Base-by-base conservation (phyloP, 2,888 invertebrate species). In the Megamerina dolium region DNA sequence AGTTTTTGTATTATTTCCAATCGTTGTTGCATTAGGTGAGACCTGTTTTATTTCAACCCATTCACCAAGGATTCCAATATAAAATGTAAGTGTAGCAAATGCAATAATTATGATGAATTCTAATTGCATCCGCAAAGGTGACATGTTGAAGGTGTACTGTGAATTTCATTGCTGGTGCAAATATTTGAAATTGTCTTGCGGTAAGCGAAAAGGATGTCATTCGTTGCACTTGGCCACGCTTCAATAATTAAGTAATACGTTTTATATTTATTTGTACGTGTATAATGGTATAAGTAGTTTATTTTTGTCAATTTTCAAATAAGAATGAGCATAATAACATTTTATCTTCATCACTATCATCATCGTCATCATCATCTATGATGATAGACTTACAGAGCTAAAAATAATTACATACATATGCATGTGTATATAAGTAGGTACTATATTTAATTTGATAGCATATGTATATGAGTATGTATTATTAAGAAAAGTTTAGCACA, bases 21-120 rank as follows among this genome's bases (percentile, higher is more conserved):
- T 10, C 23, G 26, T 2, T 13, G 12, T 23, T 50, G n/a, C n/a
- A n/a, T n/a, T n/a, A n/a, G n/a, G n/a, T n/a, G 45, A 2, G 43
- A 30, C 46, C 9, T 54, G 53, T 1, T 45, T 41, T 29, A 56
- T 57, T 38, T 59, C 56, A 20, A 56, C 46, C 57, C 59, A 59
- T 14, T 59, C 60, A 6, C 30, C 34, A 34, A 17, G 30, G 27
- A 27, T 26, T 41, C 4, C 17, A 21, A 17, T 26, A 4, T 34
- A 18, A 17, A 34, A 18, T 19, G n/a, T n/a, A n/a, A n/a, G n/a
- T n/a, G n/a, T n/a, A n/a, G 12, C 2, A 13, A 31, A n/a, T 4
- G 9, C n/a, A 31, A 31, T 13, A 13, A 31, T 16, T n/a, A 5
- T 16, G 14, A 9, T 31, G 31, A 31, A n/a, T n/a, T n/a, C n/a